A percentile compares a stretch with the other conserved stretches of the same genome.
Conservation (phyloP, 2,113 vertebrate genomes). For the Saguinus midas region DNA sequence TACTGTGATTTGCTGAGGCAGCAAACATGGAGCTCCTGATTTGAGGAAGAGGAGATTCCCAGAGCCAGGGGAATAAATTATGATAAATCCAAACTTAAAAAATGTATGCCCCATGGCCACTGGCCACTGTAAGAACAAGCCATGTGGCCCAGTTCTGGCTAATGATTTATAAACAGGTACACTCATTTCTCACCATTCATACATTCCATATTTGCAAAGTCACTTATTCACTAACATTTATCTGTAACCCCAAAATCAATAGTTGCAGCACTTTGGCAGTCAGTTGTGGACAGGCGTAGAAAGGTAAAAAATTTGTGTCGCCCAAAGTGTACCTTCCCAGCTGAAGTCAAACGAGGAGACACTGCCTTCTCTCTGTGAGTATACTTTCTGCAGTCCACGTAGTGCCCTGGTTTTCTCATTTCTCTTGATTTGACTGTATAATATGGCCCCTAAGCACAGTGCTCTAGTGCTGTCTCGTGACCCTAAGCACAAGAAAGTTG, state of each 20-base stretch:
- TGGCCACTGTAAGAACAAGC: background rate
- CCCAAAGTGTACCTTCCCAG: no score
- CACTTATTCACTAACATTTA: background rate
- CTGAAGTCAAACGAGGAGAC: background rate
- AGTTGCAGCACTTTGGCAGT: background rate
- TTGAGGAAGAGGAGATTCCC: background rate
- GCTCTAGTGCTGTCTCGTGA: no score
- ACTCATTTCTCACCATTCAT: background rate
- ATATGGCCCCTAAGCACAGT: background rate
- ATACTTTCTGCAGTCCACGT: no score
- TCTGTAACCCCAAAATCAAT: background rate
- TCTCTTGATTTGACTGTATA: background rate
- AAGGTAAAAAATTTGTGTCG: background rate
- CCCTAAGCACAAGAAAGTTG: background rate
- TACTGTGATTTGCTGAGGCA: background rate
- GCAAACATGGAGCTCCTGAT: background rate
- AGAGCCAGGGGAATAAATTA: background rate
- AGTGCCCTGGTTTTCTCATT: background rate
- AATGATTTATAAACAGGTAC: background rate
- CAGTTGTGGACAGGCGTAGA: background rate
- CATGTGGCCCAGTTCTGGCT: background rate
- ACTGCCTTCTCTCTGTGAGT: background rate
- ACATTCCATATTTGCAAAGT: background rate
- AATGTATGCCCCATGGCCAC: background rate
- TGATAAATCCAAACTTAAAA: background rate